A percentile compares a stretch with the other conserved stretches of the same genome.
phyloP scores from a whole-genome alignment of 2,797 vertebrate genomes.

The Oceanodroma leucorhoa region DNA sequence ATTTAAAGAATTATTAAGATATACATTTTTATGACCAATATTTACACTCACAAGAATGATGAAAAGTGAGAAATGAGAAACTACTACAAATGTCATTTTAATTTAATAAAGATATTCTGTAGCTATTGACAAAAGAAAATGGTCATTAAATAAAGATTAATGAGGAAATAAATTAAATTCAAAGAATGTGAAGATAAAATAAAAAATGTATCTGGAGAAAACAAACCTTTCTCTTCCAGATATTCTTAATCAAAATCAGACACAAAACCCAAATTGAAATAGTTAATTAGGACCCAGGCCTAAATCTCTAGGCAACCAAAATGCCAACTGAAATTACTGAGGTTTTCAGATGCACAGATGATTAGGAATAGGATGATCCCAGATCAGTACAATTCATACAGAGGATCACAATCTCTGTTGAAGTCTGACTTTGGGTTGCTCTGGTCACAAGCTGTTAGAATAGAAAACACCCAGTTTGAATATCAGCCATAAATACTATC shows the following conservation, averaged over 20 bases:
- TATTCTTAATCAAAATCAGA: conserved; percentile 38
- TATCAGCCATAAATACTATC: neutral
- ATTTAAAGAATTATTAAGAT: neutral
- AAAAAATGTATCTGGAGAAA: conserved; percentile 20
- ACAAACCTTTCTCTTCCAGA: conserved; percentile 9
- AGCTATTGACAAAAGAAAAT: neutral
- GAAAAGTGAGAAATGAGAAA: neutral
- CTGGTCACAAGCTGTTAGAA: neutral
- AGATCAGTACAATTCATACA: neutral
- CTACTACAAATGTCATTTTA: neutral
- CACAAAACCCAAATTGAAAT: conserved; percentile 36
- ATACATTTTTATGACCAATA: neutral
- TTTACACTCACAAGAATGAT: neutral
- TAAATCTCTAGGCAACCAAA: conserved; percentile 1
- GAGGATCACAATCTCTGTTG: neutral
- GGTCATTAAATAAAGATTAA: conserved; percentile 33
- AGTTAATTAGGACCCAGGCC: conserved; percentile 7
- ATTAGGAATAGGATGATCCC: neutral
- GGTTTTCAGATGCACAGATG: neutral
- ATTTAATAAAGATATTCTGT: conserved; percentile 3
- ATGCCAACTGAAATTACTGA: conserved; percentile 1
- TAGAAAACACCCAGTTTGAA: neutral
- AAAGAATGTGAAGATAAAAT: conserved; percentile 13
- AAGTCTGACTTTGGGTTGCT: neutral
- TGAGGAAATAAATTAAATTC: neutral